Base-by-base conservation (phyloP, 2,888 invertebrate species). In the Sarcophaga variegata region DNA sequence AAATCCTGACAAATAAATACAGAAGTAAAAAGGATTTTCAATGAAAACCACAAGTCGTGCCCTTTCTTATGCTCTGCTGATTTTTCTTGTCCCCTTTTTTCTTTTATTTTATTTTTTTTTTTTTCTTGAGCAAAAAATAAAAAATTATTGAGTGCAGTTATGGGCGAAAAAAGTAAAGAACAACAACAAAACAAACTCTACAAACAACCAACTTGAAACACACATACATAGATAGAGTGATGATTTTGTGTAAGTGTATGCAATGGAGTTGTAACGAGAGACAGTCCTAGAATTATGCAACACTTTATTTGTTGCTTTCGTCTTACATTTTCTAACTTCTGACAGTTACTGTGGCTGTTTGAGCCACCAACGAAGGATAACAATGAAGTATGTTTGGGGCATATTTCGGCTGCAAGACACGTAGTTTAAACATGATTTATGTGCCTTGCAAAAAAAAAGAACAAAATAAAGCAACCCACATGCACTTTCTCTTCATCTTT, bases 371-470 rank as follows among this genome's bases (percentile, higher is more conserved):
- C 67, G 66, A 81, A 20, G 78, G 25, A 75, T 79, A 81, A 76
- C 81, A 81, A 79, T 84, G 66, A 87, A 81, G 70, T 72, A 60
- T 79, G 70, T 81, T 84, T 80, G 54, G 78, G 78, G 81, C 81
- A 79, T 81, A 81, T 79, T 87, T 84, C 81, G 81, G 62, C 81
- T 81, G 81, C 87, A 84, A 71, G 75, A 81, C 87, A 87, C 84
- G 87, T 84, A 87, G 81, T 81, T 79, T 62, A 81, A 83, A 84
- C 84, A 87, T 87, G 87, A 87, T 87, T 87, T 87, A 87, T 87
- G 76, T 76, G 71, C 75, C 66, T 79, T 76, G 37, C 47, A 66
- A 25, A 67, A 75, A 79, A n/a, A 80, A 60, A 54, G 1, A 54
- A 14, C 54, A 54, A 54, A 17, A 17, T 14, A 49, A 14, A 14